A percentile compares a stretch with the other conserved stretches of the same genome.
These are phyloP conservation scores for Strix uralensis DNA, from an alignment of 2,113 vertebrate species.

Conservation along the genomic window DNA sequence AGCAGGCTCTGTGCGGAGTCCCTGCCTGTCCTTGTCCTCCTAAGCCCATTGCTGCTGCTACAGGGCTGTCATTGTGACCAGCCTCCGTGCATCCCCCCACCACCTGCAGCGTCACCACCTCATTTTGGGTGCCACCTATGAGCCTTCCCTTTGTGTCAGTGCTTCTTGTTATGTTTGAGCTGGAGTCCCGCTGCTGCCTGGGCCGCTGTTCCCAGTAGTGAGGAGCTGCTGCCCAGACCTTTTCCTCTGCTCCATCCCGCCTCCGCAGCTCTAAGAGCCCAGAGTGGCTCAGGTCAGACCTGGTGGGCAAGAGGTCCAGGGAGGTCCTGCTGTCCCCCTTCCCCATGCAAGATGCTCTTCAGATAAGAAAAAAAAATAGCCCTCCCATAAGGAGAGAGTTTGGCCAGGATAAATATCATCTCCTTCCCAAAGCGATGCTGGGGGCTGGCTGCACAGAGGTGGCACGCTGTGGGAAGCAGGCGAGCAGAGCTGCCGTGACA, in stretches of 20 bases:
- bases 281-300: background rate
- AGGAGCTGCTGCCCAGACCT: background rate
- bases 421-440: background rate
- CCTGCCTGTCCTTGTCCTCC: background rate
- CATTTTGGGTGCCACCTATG: background rate
- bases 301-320: background rate
- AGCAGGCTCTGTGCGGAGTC: background rate
- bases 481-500: background rate
- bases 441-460: background rate
- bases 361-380: background rate
- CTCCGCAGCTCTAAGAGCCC: background rate
- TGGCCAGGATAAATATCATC: background rate
- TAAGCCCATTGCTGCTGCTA: background rate
- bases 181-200: background rate
- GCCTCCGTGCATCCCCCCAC: background rate
- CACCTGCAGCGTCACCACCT: background rate
- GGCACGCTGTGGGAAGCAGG: background rate
- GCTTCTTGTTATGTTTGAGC: background rate
- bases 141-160: background rate
- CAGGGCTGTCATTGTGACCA: background rate
- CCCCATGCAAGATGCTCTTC: background rate
- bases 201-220: fast-evolving
- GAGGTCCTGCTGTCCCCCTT: background rate
- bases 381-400: background rate
- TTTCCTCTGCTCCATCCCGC: background rate